Evolutionary conservation across 2,797 vertebrate species (phyloP).

Genomic region (Hapalemur alaotrensis): DNA sequence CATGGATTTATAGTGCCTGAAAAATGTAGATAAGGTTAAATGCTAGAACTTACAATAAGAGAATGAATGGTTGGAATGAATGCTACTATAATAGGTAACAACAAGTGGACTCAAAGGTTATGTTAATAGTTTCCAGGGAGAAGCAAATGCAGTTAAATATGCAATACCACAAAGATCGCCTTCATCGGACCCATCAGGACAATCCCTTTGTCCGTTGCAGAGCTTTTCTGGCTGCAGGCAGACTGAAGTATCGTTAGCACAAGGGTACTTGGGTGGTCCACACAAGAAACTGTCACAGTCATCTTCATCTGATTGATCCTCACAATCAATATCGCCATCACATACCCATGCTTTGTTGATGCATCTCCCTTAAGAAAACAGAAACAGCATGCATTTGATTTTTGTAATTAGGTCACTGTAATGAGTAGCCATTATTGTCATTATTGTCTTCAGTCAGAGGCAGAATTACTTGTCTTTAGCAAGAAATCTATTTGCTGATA

Average conservation of each 20-base stretch:
- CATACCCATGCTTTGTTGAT: conserved; percentile 99
- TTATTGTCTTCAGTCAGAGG: not conserved
- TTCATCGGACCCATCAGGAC: conserved; percentile 96
- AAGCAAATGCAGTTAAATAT: not conserved
- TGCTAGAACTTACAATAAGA: not conserved
- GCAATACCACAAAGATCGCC: conserved; percentile 94
- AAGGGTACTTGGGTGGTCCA: conserved; percentile 96
- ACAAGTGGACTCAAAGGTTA: not conserved
- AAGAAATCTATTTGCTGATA: not conserved
- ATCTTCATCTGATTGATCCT: conserved; percentile 97
- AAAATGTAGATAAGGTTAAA: not conserved
- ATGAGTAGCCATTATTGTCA: not conserved
- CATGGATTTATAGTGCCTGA: not conserved
- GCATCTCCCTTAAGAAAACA: conserved; percentile 93
- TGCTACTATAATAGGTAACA: not conserved
- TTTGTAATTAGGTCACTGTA: not conserved
- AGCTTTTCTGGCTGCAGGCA: conserved; percentile 97
- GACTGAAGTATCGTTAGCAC: conserved; percentile 93
- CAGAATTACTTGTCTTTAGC: conserved; percentile 35
- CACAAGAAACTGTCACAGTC: conserved; percentile 93
- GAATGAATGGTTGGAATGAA: not conserved
- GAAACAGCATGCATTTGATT: conserved; percentile 63
- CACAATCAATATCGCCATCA: conserved; percentile 98
- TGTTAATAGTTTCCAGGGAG: not conserved
- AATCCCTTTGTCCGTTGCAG: conserved; percentile 96